phyloP scores from a whole-genome alignment of 2,797 vertebrate species.

The Pelobates cultripes region DNA sequence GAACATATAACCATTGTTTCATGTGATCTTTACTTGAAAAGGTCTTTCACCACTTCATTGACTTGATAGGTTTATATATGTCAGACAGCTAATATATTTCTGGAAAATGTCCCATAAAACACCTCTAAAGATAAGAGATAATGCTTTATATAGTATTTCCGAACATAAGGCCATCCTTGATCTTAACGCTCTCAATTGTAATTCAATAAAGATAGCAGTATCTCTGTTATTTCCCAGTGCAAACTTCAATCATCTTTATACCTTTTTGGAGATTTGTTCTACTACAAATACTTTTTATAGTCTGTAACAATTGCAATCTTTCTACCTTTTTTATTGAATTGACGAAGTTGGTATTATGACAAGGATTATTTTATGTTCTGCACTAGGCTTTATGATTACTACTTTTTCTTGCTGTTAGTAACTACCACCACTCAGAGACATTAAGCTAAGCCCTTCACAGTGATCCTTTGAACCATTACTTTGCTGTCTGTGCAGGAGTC shows the following conservation, averaged over 20 bases:
- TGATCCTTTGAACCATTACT: no score
- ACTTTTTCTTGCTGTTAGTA: no score
- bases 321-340: neutral
- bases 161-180: neutral
- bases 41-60: neutral
- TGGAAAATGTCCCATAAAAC: neutral
- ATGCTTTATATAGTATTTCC: neutral
- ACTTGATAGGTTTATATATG: neutral
- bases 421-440: no score
- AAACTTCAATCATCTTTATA: neutral
- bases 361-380: no score
- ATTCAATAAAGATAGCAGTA: neutral
- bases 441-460: no score
- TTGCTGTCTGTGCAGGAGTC: no score
- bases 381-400: no score
- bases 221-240: neutral
- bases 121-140: neutral
- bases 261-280: neutral
- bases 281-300: neutral
- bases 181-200: neutral
- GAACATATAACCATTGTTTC: no score
- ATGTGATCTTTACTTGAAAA: no score
- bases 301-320: neutral
- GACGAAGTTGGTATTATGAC: no score
- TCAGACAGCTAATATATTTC: neutral